Evolutionary conservation across 2,113 vertebrate species (phyloP).

Genomic region (Xyrauchen texanus): DNA sequence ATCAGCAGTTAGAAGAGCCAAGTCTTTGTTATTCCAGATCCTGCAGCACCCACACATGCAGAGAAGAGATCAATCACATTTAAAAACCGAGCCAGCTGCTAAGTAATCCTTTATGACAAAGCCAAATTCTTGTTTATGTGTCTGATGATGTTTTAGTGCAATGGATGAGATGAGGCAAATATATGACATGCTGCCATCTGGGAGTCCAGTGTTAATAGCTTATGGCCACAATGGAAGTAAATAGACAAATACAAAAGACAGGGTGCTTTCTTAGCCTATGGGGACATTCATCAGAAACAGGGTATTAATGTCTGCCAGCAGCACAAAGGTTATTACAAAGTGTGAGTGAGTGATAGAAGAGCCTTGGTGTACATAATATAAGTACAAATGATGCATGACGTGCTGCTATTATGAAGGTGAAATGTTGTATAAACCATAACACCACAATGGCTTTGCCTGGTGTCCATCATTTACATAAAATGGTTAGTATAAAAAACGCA

Average conservation of each 20-base stretch:
- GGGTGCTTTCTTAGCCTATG: neutral
- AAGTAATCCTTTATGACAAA: conserved; percentile 48
- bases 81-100: conserved; percentile 17
- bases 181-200: conserved; percentile 30
- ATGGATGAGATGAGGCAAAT: neutral
- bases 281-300: conserved; percentile 21
- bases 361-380: neutral
- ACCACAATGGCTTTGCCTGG: neutral
- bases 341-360: conserved; percentile 8
- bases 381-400: conserved; percentile 27
- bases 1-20: conserved; percentile 20
- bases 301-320: conserved; percentile 16
- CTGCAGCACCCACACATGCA: conserved; percentile 28
- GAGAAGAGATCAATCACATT: conserved; percentile 49
- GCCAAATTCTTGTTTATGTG: conserved; percentile 44
- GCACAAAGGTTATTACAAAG: conserved; percentile 23
- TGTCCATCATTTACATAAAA: conserved; percentile 14
- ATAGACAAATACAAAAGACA: conserved; percentile 32
- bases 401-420: neutral
- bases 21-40: conserved; percentile 39
- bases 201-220: neutral
- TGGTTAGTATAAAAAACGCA: neutral
- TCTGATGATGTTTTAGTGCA: neutral
- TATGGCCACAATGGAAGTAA: neutral
- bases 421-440: conserved; percentile 4